phyloP scores from a whole-genome alignment of 1,140 invertebrate species.

The Eriocheir sinensis region DNA sequence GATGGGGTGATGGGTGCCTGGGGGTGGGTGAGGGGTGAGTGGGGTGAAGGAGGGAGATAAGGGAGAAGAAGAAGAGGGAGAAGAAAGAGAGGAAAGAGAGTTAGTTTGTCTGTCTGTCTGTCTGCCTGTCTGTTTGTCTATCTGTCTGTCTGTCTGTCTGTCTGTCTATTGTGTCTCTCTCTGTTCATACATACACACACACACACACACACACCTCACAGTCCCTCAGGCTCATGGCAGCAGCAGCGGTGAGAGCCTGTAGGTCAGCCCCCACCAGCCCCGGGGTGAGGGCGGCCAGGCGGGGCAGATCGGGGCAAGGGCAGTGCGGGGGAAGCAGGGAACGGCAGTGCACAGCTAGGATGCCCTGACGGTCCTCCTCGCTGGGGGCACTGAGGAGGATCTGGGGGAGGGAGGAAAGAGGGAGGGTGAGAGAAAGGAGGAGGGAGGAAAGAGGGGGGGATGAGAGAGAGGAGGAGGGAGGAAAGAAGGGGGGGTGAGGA shows the following conservation, averaged over 20 bases:
- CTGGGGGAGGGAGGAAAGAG: not conserved
- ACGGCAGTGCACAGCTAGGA: slow-evolving; percentile 37
- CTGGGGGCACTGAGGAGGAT: slow-evolving; percentile 59
- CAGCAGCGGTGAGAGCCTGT: slow-evolving; percentile 39
- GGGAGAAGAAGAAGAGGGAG: no score
- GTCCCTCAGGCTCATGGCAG: not conserved
- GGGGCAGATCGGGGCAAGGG: not conserved
- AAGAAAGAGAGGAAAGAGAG: no score
- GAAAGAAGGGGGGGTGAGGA: no score
- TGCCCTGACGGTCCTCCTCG: slow-evolving; percentile 29
- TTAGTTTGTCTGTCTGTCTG: not conserved
- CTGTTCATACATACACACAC: no score
- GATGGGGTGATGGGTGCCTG: not conserved
- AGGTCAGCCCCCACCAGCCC: slow-evolving; percentile 71
- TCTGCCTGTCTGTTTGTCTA: no score
- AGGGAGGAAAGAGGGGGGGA: no score
- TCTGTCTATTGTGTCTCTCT: no score
- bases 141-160: no score
- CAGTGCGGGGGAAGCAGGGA: slow-evolving; percentile 28
- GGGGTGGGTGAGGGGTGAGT: no score
- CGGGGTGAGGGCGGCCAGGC: slow-evolving; percentile 51
- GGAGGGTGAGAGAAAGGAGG: not conserved
- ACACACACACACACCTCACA: not conserved
- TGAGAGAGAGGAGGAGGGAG: no score
- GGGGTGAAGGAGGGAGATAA: no score